A percentile compares a stretch with the other conserved stretches of the same genome.
Conservation (phyloP, 2,797 vertebrate species). For the Moxostoma hubbsi region DNA sequence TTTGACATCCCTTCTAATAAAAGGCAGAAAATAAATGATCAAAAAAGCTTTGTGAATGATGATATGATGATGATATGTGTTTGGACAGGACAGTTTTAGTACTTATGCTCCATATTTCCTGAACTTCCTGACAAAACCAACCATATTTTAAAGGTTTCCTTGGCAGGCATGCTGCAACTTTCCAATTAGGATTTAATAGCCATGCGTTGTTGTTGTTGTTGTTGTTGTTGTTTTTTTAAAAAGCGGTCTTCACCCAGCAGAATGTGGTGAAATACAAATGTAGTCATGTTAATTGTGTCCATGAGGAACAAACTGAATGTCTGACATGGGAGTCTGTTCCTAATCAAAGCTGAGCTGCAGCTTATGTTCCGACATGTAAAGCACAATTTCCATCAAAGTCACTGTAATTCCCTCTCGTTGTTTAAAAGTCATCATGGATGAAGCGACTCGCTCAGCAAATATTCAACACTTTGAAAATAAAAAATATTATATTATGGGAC, state of each 20-base stretch:
- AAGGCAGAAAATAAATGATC: neutral
- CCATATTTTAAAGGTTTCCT: constrained; percentile 20
- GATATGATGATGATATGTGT: neutral
- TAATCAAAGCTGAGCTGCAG: constrained; percentile 37
- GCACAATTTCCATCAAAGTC: neutral
- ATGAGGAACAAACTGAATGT: constrained; percentile 19
- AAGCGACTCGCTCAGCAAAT: constrained; percentile 34
- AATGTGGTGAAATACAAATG: constrained; percentile 10
- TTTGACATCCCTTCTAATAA: neutral
- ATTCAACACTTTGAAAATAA: constrained; percentile 34
- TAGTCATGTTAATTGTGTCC: constrained; percentile 36
- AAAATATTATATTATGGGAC: constrained; percentile 40
- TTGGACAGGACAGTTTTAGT: constrained; percentile 3
- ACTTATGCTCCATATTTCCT: neutral
- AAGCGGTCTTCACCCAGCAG: neutral
- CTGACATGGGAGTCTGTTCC: constrained; percentile 11
- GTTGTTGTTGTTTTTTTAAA: neutral
- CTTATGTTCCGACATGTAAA: constrained; percentile 28
- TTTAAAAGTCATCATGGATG: constrained; percentile 45
- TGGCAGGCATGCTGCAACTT: constrained; percentile 6
- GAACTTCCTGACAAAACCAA: neutral
- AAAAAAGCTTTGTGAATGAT: neutral
- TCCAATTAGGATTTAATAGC: constrained; percentile 32
- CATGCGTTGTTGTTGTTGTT: neutral
- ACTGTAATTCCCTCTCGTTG: neutral